These are phyloP conservation scores for Halichoerus grypus DNA, from an alignment of 2,113 vertebrate species.

Conservation along the genomic window DNA sequence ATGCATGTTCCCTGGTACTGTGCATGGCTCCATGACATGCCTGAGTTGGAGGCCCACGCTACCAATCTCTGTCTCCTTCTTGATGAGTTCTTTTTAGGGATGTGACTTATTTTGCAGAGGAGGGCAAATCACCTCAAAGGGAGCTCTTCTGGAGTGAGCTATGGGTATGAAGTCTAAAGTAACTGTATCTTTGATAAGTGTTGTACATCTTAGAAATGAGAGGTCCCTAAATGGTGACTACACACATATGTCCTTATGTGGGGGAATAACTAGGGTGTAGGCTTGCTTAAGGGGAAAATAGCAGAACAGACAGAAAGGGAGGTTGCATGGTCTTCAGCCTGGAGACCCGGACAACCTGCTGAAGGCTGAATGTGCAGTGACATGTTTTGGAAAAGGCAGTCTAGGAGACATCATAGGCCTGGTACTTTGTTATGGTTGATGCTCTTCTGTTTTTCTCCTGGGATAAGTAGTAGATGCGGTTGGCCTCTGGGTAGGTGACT, in stretches of 20 bases:
- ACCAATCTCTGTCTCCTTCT: neutral
- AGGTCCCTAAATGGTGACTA: neutral
- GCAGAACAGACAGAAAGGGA: neutral
- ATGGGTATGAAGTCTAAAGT: neutral
- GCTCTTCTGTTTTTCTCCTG: slow-evolving; percentile 79
- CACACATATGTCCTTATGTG: neutral
- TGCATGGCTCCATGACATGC: neutral
- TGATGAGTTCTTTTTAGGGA: neutral
- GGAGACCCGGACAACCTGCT: neutral
- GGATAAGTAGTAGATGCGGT: slow-evolving; percentile 89
- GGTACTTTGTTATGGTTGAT: slow-evolving; percentile 78
- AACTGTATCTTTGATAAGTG: neutral
- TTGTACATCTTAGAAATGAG: neutral
- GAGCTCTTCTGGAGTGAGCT: neutral
- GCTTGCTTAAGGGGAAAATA: slow-evolving; percentile 4
- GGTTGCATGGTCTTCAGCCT: neutral
- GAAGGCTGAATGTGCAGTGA: neutral
- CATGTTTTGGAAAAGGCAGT: neutral
- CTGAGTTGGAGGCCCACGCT: neutral
- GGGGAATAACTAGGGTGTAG: neutral
- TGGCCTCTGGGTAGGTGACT: slow-evolving; percentile 96
- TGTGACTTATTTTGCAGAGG: slow-evolving; percentile 10
- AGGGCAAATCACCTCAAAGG: neutral
- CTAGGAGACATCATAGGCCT: slow-evolving; percentile 81
- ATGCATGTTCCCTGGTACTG: neutral